A percentile compares a stretch with the other conserved stretches of the same genome.
Conservation (phyloP, 2,888 invertebrate species). For the Drosophila cognata region DNA sequence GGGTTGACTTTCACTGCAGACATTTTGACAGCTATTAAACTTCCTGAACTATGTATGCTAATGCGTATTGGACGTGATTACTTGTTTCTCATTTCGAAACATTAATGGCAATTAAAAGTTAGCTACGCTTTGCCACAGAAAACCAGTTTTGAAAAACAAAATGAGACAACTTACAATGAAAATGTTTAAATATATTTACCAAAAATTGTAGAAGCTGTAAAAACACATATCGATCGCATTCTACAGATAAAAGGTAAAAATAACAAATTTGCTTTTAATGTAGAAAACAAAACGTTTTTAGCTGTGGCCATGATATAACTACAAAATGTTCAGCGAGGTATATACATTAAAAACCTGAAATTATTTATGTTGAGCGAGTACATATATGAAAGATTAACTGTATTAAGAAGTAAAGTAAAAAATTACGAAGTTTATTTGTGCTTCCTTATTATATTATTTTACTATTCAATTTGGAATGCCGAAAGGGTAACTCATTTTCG, state of each 20-base stretch:
- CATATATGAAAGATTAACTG: not conserved
- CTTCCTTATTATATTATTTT: not conserved
- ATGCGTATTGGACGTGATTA: slow-evolving; percentile 31
- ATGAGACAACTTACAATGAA: not conserved
- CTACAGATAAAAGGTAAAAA: not conserved
- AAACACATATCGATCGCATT: not conserved
- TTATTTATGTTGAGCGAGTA: not conserved
- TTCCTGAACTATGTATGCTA: slow-evolving; percentile 39
- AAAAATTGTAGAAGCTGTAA: not conserved
- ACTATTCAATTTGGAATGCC: not conserved
- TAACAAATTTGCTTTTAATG: not conserved
- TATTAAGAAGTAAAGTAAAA: not conserved
- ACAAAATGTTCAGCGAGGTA: not conserved
- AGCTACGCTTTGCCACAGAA: not conserved
- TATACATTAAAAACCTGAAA: not conserved
- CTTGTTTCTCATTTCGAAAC: not conserved
- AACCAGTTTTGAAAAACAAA: not conserved
- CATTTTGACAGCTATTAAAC: slow-evolving; percentile 10
- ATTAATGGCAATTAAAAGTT: slow-evolving; percentile 11
- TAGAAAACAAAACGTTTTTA: not conserved
- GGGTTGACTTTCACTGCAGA: slow-evolving; percentile 27
- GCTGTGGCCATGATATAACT: not conserved
- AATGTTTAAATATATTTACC: not conserved
- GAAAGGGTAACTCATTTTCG: slow-evolving; percentile 28
- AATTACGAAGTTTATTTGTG: not conserved